Conservation (phyloP, 2,888 invertebrate species). For the Stenodema calcarata region DNA sequence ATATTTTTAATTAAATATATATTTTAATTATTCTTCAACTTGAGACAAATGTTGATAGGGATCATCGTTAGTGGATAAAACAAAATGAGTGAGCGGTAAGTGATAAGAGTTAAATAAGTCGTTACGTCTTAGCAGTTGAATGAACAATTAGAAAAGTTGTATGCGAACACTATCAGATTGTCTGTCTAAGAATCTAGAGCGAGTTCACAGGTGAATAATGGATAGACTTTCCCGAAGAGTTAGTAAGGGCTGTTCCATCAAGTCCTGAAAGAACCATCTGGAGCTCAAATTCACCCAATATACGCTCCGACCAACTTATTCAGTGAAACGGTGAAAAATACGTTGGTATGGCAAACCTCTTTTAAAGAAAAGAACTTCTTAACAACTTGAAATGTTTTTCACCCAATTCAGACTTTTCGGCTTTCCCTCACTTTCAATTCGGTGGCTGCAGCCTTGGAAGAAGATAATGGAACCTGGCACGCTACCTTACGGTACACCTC, state of each 20-base stretch:
- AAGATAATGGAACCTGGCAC: neutral
- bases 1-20: no score
- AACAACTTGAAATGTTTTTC: neutral
- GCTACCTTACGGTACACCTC: no score
- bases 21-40: no score
- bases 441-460: neutral
- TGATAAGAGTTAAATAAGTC: neutral
- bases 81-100: no score
- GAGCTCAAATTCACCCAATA: constrained; percentile 6
- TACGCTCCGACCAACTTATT: constrained; percentile 5
- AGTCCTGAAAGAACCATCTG: neutral
- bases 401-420: neutral
- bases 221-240: neutral
- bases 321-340: constrained; percentile 11
- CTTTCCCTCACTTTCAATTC: neutral
- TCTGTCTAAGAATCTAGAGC: neutral
- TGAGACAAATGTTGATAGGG: no score
- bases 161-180: neutral
- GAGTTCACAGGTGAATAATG: neutral
- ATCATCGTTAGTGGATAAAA: no score
- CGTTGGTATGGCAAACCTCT: neutral
- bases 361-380: neutral
- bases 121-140: neutral
- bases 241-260: neutral
- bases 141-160: neutral